A percentile compares a stretch with the other conserved stretches of the same genome.
Conservation (phyloP, 64 coral and sea anemone species). For the Actinia tenebrosa region DNA sequence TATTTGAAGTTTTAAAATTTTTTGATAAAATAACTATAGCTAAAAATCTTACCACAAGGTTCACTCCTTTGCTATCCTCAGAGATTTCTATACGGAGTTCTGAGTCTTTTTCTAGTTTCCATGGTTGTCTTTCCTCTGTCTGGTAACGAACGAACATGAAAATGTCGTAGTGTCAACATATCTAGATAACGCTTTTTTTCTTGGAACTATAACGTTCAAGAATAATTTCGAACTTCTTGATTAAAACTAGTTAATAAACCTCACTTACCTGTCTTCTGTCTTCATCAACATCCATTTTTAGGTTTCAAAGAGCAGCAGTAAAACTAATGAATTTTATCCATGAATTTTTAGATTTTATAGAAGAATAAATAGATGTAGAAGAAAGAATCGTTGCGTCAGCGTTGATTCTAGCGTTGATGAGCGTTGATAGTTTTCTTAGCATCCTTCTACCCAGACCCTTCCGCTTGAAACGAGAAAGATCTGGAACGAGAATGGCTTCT, state of each 20-base stretch:
- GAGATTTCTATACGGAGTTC: slow-evolving; percentile 73
- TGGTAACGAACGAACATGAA: not conserved
- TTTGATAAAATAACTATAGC: too few species aligned
- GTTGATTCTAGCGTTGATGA: too few species aligned
- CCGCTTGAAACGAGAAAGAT: too few species aligned
- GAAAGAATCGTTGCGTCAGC: too few species aligned
- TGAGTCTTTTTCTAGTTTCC: slow-evolving; percentile 80
- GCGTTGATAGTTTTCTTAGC: too few species aligned
- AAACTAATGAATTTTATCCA: not conserved
- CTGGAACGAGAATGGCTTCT: not conserved
- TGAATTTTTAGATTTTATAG: too few species aligned
- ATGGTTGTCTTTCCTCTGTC: slow-evolving; percentile 75
- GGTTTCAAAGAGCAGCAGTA: not conserved
- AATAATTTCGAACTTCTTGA: not conserved
- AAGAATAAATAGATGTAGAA: too few species aligned
- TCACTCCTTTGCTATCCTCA: slow-evolving; percentile 61
- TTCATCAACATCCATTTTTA: slow-evolving; percentile 37
- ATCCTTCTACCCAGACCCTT: too few species aligned
- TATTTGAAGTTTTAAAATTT: too few species aligned
- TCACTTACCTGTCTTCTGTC: slow-evolving; percentile 39
- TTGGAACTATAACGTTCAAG: not conserved
- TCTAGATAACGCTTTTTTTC: too few species aligned
- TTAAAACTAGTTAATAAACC: not conserved
- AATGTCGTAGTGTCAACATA: not conserved
- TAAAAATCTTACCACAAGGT: slow-evolving; percentile 55